Conservation (phyloP, 2,797 vertebrate species). For the Poecilia wingei region DNA sequence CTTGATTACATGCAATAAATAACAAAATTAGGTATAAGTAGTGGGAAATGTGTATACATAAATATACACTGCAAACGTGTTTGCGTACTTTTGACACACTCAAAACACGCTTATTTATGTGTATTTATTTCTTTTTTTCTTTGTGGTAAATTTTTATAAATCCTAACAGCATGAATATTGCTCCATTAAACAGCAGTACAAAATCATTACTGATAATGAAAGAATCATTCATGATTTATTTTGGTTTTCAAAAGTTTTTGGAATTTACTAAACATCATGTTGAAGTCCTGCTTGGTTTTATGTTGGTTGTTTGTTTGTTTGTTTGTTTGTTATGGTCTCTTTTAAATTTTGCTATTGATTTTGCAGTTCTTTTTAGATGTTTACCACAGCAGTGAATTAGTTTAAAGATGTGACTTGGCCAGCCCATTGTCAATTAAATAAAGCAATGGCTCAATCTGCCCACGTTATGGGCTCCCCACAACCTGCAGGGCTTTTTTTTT, state of each 20-base stretch:
- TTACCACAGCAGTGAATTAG: conserved; percentile 5
- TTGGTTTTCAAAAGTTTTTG: too few species aligned
- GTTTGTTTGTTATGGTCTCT: neutral
- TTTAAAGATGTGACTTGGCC: conserved; percentile 11
- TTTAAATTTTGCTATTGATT: neutral
- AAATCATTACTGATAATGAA: neutral
- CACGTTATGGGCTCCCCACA: neutral
- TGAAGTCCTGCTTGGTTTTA: neutral
- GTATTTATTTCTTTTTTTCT: too few species aligned
- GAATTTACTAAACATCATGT: neutral
- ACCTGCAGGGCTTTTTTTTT: conserved; percentile 6
- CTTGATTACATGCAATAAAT: neutral
- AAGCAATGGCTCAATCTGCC: neutral
- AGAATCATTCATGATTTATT: neutral
- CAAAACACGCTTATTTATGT: too few species aligned
- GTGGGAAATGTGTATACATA: neutral
- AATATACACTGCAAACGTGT: neutral
- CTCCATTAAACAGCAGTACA: neutral
- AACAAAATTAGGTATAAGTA: neutral
- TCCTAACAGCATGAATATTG: too few species aligned
- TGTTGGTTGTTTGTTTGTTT: neutral
- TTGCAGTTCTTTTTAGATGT: neutral
- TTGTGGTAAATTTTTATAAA: too few species aligned
- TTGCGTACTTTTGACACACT: too few species aligned
- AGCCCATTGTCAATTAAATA: neutral